A percentile compares a stretch with the other conserved stretches of the same genome.
Conservation (phyloP, 2,113 vertebrate genomes). For the Tinamus guttatus region DNA sequence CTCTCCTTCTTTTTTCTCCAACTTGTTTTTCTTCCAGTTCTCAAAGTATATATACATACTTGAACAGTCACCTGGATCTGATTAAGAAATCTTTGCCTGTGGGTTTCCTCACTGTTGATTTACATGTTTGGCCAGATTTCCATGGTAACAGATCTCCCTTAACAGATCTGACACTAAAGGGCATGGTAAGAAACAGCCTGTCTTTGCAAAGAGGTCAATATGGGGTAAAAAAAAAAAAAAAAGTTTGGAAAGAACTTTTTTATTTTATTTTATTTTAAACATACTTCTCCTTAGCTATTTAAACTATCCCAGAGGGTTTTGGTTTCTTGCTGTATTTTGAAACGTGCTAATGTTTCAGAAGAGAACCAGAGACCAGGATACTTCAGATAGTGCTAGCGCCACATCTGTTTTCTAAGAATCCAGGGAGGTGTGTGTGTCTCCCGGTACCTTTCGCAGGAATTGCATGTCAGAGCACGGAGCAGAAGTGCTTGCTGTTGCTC, state of each 20-base stretch:
- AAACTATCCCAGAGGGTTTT: background rate
- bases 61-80: constrained; percentile 89
- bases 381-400: background rate
- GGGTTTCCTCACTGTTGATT: constrained; percentile 89
- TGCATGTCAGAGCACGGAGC: background rate
- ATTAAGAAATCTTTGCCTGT: constrained; percentile 83
- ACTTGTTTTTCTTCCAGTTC: constrained; percentile 80
- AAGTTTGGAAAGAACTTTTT: constrained; percentile 34
- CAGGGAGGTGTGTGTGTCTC: background rate
- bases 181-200: constrained; percentile 90
- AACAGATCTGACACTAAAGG: constrained; percentile 92
- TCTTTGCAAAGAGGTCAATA: constrained; percentile 71
- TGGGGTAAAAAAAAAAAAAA: constrained; percentile 11
- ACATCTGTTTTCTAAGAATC: background rate
- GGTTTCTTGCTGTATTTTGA: constrained; percentile 9
- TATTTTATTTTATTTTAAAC: constrained; percentile 1
- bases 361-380: background rate
- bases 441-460: background rate
- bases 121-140: constrained; percentile 99
- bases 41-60: constrained; percentile 88
- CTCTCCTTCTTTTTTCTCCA: constrained; percentile 21
- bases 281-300: constrained; percentile 7
- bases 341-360: constrained; percentile 40
- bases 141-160: constrained; percentile 97
- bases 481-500: background rate